These are phyloP conservation scores for Heteromormyrus szaboi DNA, from an alignment of 2,797 vertebrate species.

Conservation along the genomic window DNA sequence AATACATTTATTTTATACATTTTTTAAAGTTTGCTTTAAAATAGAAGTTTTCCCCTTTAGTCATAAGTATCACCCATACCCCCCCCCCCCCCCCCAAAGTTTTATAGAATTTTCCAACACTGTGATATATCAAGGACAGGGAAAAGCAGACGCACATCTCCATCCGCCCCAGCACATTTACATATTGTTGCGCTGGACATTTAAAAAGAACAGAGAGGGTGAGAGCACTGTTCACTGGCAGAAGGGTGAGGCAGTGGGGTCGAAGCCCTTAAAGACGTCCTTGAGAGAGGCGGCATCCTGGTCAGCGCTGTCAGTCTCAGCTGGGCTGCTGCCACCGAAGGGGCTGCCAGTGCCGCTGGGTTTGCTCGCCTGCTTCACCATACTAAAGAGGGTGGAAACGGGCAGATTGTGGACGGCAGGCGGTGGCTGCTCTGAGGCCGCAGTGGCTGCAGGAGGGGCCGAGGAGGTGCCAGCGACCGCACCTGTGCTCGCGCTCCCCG, in stretches of 20 bases:
- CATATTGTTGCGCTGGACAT: slow-evolving; percentile 23
- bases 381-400: slow-evolving; percentile 75
- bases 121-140: slow-evolving; percentile 19
- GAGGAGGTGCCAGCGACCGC: slow-evolving; percentile 30
- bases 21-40: slow-evolving; percentile 62
- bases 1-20: slow-evolving; percentile 56
- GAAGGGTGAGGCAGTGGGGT: slow-evolving; percentile 91
- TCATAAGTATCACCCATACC: slow-evolving; percentile 13
- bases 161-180: slow-evolving; percentile 14
- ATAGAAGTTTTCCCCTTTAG: slow-evolving; percentile 52
- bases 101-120: slow-evolving; percentile 52
- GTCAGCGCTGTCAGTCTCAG: slow-evolving; percentile 60
- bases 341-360: slow-evolving; percentile 72
- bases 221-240: slow-evolving; percentile 71
- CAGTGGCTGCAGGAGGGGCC: slow-evolving; percentile 25
- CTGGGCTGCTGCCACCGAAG: slow-evolving; percentile 79
- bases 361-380: slow-evolving; percentile 74
- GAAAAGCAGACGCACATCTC: not conserved
- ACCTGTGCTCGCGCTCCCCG: slow-evolving; percentile 35
- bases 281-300: slow-evolving; percentile 87
- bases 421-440: slow-evolving; percentile 44
- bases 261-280: slow-evolving; percentile 95
- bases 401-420: slow-evolving; percentile 80
- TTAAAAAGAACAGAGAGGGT: slow-evolving; percentile 32
- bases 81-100: slow-evolving; percentile 5